Conservation (phyloP, 2,113 vertebrate genomes). For the Bos taurus region DNA sequence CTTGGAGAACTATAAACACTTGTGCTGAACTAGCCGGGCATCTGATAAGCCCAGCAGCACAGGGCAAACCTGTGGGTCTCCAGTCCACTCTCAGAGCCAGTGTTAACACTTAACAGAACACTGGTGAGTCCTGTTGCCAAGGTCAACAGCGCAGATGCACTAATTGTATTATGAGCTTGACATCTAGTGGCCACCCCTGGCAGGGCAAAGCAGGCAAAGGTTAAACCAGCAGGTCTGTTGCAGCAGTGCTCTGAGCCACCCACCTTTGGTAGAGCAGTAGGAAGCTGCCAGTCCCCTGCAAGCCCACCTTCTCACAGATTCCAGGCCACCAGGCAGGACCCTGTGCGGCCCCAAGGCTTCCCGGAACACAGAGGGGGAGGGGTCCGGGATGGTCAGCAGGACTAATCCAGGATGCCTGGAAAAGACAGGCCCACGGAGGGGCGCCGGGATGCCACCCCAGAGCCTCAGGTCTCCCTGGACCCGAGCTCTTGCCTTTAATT, state of each 20-base stretch:
- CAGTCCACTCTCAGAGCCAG: conserved; percentile 80
- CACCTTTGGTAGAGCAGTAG: conserved; percentile 80
- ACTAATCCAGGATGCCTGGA: neutral
- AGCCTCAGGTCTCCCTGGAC: neutral
- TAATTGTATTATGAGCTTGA: conserved; percentile 96
- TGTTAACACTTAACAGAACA: conserved; percentile 88
- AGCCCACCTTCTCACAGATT: conserved; percentile 75
- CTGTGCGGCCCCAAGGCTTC: conserved; percentile 33
- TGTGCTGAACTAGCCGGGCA: conserved; percentile 69
- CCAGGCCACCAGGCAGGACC: conserved; percentile 61
- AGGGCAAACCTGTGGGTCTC: conserved; percentile 75
- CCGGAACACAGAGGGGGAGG: neutral
- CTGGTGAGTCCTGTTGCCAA: conserved; percentile 85
- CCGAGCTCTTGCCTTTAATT: neutral
- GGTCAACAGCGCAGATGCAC: conserved; percentile 93
- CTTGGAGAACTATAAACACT: conserved; percentile 74
- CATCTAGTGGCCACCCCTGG: conserved; percentile 90
- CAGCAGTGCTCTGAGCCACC: conserved; percentile 84
- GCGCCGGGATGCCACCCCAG: neutral
- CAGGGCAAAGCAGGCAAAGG: conserved; percentile 92
- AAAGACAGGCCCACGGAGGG: neutral
- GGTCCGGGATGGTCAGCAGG: neutral
- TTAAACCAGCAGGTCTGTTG: conserved; percentile 94
- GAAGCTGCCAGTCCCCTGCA: conserved; percentile 78
- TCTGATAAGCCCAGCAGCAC: conserved; percentile 71